Base-by-base conservation (phyloP, 2,888 invertebrate genomes). In the Lucinisca nassula region DNA sequence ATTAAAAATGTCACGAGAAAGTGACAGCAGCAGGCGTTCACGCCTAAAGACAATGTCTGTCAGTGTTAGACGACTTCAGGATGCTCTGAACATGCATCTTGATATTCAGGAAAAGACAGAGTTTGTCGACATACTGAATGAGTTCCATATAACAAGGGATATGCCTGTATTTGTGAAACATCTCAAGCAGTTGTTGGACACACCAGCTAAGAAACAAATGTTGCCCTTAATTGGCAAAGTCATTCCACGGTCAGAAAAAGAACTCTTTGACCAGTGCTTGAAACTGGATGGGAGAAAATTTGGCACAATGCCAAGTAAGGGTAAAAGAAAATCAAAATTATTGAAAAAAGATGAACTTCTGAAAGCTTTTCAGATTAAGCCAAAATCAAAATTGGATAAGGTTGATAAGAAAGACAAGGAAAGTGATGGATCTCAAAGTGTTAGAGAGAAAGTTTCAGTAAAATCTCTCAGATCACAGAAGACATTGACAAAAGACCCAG, bases 141-240 rank as follows among this genome's bases (percentile, higher is more conserved):
- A 91, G 38, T 95, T 94, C 81, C 93, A 95, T 38, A 80, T 90
- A 0, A 88, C 92, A 17, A 79, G 94, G 38, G 93, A 95, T 85
- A 91, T 95, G 21, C 87, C 92, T n/a, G 92, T 93, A 70, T 93
- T 95, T 74, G 92, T 94, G 0, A 91, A 89, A 58, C 85, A 89
- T 24, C 90, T 95, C 14, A 90, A 91, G 55, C 85, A 90, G 24
- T 87, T 95, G n/a, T 90, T 95, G 8, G 94, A 95, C 84, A 95
- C 95, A 8, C 94, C 95, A 2, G 94, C 93, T 30, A 95, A 95
- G 78, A 86, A 92, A 37, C 92, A 94, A 76, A 80, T 95, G 70
- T 89, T 95, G 21, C 88, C 91, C 0, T 76, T 94, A 24, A 92
- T 95, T 8, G 87, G 93, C n/a, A 90, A 90, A 70, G 93, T 95